These are phyloP conservation scores for Alectoris magna DNA, from an alignment of 2,797 vertebrate species.

Conservation along the genomic window DNA sequence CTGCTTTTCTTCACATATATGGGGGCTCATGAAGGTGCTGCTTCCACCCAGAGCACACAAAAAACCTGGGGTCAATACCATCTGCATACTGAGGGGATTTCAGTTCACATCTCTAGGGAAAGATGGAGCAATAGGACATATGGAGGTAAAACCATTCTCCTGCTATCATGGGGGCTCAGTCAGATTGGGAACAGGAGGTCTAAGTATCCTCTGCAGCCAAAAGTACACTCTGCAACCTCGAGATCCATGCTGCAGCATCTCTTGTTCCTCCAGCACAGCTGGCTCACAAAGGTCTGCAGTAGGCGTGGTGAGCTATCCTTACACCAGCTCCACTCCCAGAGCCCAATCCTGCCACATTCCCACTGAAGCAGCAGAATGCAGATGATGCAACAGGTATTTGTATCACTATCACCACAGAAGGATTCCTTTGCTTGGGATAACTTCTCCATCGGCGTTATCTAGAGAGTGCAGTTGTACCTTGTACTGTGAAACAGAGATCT, in stretches of 20 bases:
- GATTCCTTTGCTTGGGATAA: not conserved
- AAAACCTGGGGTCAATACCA: not conserved
- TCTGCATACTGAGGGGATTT: not conserved
- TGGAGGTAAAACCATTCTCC: not conserved
- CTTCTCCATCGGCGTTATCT: not conserved
- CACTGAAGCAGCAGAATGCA: not conserved
- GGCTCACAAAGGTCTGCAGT: not conserved
- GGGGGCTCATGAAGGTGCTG: not conserved
- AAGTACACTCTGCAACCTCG: not conserved
- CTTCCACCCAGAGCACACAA: accelerated
- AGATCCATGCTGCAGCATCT: not conserved
- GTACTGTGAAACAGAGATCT: not conserved
- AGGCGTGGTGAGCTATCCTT: not conserved
- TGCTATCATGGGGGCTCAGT: not conserved
- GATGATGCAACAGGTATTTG: not conserved
- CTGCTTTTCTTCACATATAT: not conserved
- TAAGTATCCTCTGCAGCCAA: not conserved
- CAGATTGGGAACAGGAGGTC: not conserved
- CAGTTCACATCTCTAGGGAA: not conserved
- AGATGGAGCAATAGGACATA: not conserved
- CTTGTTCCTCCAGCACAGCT: not conserved
- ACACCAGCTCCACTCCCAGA: not conserved
- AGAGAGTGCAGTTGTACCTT: accelerated
- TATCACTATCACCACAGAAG: not conserved
- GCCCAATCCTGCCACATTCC: not conserved